Evolutionary conservation across 2,113 vertebrate species (phyloP).

Genomic region (Lophius piscatorius): DNA sequence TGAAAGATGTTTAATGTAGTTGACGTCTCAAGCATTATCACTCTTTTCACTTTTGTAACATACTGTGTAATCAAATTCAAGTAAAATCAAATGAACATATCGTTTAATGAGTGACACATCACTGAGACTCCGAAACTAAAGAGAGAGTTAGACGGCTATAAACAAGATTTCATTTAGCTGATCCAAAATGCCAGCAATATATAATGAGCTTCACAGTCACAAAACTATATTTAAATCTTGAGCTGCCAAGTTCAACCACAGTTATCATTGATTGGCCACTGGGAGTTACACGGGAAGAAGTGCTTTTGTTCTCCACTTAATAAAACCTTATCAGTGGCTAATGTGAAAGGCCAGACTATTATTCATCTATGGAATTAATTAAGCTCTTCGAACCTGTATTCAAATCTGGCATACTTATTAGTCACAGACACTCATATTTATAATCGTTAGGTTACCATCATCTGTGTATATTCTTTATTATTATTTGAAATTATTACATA

Average conservation of each 20-base stretch:
- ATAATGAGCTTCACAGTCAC: constrained; percentile 33
- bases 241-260: constrained; percentile 15
- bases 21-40: too few species aligned
- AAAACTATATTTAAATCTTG: constrained; percentile 5
- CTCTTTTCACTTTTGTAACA: constrained; percentile 5
- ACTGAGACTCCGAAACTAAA: background rate
- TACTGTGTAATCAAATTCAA: background rate
- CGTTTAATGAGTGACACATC: background rate
- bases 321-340: constrained; percentile 19
- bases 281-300: constrained; percentile 19
- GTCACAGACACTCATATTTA: constrained; percentile 7
- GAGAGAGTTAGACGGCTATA: too few species aligned
- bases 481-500: background rate
- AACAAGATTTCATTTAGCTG: too few species aligned
- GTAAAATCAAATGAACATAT: too few species aligned
- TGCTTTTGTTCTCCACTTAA: constrained; percentile 24
- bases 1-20: constrained; percentile 27
- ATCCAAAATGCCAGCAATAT: constrained; percentile 43
- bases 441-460: background rate
- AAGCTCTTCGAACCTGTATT: constrained; percentile 17
- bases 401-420: background rate
- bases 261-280: constrained; percentile 11
- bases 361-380: constrained; percentile 8
- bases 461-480: background rate
- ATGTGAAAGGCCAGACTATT: constrained; percentile 26